Percentiles rank a stretch among this genome's conserved stretches.
phyloP scores from a whole-genome alignment of 64 coral and sea anemone genomes.

The Stichodactyla mertensii region DNA sequence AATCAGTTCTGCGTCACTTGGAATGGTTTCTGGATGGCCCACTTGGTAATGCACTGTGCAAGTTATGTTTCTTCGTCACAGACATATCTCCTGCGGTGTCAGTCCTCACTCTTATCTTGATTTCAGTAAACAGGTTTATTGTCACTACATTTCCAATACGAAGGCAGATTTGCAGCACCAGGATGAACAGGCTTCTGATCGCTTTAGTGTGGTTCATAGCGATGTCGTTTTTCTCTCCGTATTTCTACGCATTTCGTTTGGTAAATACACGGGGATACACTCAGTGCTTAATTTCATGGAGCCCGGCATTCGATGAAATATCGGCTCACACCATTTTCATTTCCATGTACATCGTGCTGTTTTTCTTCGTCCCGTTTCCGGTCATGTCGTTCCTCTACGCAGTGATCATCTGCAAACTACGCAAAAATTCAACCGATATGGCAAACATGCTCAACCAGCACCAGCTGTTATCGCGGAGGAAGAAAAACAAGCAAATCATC shows the following conservation, averaged over 20 bases:
- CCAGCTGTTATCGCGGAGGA: neutral
- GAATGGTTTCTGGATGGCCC: neutral
- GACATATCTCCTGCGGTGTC: constrained; percentile 3
- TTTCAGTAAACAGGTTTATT: constrained; percentile 1
- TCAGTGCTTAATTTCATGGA: neutral
- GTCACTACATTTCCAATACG: neutral
- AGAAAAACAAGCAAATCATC: neutral
- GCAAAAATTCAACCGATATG: neutral
- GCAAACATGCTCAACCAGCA: neutral
- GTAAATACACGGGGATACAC: neutral
- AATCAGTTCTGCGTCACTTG: neutral
- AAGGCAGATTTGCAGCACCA: neutral
- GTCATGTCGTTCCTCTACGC: neutral
- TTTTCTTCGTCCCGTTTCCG: neutral
- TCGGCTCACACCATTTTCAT: neutral
- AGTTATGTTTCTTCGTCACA: neutral
- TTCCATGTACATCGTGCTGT: neutral
- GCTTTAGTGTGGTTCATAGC: neutral
- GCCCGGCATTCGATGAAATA: neutral
- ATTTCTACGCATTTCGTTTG: neutral
- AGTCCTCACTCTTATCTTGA: neutral
- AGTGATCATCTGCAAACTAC: neutral
- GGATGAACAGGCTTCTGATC: neutral
- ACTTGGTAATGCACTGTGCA: neutral
- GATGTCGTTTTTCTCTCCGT: neutral